These are phyloP conservation scores for Thereva unica DNA, from an alignment of 2,888 invertebrate genomes.

Conservation along the genomic window DNA sequence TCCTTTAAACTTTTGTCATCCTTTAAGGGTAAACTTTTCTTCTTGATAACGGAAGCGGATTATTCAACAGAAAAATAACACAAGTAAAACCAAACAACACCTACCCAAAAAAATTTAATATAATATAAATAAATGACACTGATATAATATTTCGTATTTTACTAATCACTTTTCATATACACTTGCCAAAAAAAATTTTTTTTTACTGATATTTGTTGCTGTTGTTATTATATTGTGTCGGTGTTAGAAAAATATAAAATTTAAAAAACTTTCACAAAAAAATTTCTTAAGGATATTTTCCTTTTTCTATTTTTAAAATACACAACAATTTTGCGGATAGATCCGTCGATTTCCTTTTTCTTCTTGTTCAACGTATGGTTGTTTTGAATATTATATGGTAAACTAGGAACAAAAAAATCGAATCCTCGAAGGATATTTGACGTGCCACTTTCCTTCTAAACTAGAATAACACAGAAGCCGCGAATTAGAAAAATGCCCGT, in stretches of 20 bases:
- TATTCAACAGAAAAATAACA: conserved; percentile 22
- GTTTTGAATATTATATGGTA: too few relatives aligned
- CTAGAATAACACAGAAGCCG: neutral
- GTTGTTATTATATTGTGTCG: neutral
- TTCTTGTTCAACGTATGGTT: too few relatives aligned
- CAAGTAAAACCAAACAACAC: conserved; percentile 18
- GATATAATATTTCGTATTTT: too few relatives aligned
- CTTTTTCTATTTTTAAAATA: conserved; percentile 5
- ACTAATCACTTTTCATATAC: too few relatives aligned
- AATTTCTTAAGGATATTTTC: too few relatives aligned
- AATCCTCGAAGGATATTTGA: too few relatives aligned
- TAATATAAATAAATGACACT: too few relatives aligned
- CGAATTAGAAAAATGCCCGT: conserved; percentile 16
- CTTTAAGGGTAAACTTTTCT: neutral
- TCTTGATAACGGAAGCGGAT: conserved; percentile 11
- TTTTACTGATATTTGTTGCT: neutral
- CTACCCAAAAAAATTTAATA: neutral
- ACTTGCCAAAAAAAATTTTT: too few relatives aligned
- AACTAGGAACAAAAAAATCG: too few relatives aligned
- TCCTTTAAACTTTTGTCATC: conserved; percentile 27
- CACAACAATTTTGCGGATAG: conserved; percentile 14
- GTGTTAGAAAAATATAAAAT: conserved; percentile 8
- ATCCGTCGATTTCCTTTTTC: neutral
- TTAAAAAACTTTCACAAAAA: conserved; percentile 9
- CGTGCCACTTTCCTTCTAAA: conserved; percentile 5